Conservation (phyloP, 2,113 vertebrate genomes). For the Aegithalos caudatus region DNA sequence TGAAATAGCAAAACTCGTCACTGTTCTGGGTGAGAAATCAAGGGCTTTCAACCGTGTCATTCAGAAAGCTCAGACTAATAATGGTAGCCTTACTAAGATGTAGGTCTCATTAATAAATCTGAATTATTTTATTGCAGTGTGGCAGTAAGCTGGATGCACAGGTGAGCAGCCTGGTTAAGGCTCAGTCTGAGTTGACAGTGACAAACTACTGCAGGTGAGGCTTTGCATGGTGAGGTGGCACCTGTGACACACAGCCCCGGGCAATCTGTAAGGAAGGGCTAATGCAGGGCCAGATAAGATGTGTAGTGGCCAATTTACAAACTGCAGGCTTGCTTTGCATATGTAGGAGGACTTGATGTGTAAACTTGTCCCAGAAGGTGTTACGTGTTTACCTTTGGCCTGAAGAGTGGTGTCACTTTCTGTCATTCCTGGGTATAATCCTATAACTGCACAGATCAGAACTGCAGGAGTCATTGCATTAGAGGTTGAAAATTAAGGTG, state of each 20-base stretch:
- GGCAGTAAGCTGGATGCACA: background rate
- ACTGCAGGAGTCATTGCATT: background rate
- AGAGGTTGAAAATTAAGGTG: background rate
- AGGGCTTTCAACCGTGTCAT: background rate
- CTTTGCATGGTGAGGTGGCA: background rate
- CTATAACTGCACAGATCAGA: background rate
- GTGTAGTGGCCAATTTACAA: background rate
- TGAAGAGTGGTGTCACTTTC: background rate
- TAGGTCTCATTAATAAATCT: background rate
- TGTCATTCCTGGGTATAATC: background rate
- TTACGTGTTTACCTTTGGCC: background rate
- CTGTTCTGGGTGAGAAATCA: background rate
- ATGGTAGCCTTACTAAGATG: background rate
- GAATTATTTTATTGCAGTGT: background rate
- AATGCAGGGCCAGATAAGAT: background rate
- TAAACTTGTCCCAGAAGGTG: background rate
- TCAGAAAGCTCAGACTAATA: background rate
- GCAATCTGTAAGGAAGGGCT: background rate
- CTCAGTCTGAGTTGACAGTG: background rate
- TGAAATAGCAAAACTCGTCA: background rate
- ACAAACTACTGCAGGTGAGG: rapidly evolving
- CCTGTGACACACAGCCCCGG: background rate
- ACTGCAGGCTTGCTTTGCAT: background rate
- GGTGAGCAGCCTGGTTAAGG: background rate
- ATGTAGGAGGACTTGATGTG: background rate